Evolutionary conservation across 2,113 vertebrate species (phyloP), one percentile per base, ranked within the genome.

Genomic region (Paralichthys olivaceus): DNA sequence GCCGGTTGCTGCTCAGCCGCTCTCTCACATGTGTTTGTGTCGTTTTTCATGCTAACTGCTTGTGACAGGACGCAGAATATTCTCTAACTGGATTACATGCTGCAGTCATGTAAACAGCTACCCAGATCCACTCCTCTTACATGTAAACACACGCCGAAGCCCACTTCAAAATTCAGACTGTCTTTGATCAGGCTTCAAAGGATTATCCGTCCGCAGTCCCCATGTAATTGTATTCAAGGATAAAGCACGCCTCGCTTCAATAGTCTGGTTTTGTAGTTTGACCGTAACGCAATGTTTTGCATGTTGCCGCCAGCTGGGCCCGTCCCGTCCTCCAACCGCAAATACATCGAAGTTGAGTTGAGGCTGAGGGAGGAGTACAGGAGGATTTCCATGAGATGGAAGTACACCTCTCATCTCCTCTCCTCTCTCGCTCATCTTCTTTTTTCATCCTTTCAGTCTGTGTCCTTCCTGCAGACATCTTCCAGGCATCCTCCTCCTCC

Each of bases 101-200:
- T 25, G 72, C 2, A 14, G 40, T 78, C 85, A 34, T 86, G 85
- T 87, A 90, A 89, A 90, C 85, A 88, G 80, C 78, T 72, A 20
- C 75, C 32, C 29, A 11, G 65, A 76, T 85, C 69, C 40, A 61
- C 83, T 64, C 69, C 56, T 75, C 74, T 25, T 75, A 69, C 81
- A 47, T 80, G 56, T 83, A 76, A 84, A 89, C 77, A 85, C 63
- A 58, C 4, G 72, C 73, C 23, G 23, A 71, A 78, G 53, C 74
- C 65, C 81, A 78, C 75, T 84, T 70, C 54, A 72, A 68, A 64
- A 79, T 85, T 80, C 83, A 67, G 75, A 81, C 79, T 70, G 63
- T 65, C 87, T 91, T 91, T 90, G 87, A 91, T 90, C 84, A 64
- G 61, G 61, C 87, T 87, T 83, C 89, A 89, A 84, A 89, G 85